A percentile compares a stretch with the other conserved stretches of the same genome.
Evolutionary conservation across 2,888 invertebrate species (phyloP).

Genomic region (Scrobipalpa atriplicella): DNA sequence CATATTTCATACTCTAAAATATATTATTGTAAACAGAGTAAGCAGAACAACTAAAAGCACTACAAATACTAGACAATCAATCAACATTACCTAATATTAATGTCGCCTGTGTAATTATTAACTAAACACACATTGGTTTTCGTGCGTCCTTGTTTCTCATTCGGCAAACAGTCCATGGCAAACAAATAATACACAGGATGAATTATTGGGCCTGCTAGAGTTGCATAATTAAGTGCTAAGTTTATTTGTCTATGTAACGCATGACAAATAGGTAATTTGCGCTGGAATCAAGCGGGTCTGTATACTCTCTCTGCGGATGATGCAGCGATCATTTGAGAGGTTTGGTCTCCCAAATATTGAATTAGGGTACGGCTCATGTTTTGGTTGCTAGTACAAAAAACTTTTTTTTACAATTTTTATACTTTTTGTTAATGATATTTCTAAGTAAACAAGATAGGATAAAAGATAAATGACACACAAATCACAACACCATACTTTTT

Average conservation of each 20-base stretch:
- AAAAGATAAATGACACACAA: too few relatives aligned
- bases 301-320: background rate
- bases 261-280: constrained; percentile 32
- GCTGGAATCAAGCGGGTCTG: background rate
- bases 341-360: too few relatives aligned
- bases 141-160: constrained; percentile 73
- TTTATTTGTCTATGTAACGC: constrained; percentile 31
- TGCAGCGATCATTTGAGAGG: too few relatives aligned
- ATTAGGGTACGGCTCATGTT: too few relatives aligned
- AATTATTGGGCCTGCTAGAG: constrained; percentile 61
- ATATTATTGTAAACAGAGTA: too few relatives aligned
- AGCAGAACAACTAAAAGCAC: constrained; percentile 29
- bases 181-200: constrained; percentile 71
- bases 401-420: too few relatives aligned
- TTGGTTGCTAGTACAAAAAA: too few relatives aligned
- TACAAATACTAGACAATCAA: constrained; percentile 24
- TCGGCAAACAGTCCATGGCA: constrained; percentile 71
- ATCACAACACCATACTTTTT: too few relatives aligned
- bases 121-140: constrained; percentile 66
- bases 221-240: constrained; percentile 43
- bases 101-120: constrained; percentile 75
- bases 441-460: too few relatives aligned
- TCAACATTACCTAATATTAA: constrained; percentile 45
- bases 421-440: too few relatives aligned
- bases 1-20: too few relatives aligned